Base-by-base conservation (phyloP, 2,888 invertebrate species). In the Lamellibrachia columna region DNA sequence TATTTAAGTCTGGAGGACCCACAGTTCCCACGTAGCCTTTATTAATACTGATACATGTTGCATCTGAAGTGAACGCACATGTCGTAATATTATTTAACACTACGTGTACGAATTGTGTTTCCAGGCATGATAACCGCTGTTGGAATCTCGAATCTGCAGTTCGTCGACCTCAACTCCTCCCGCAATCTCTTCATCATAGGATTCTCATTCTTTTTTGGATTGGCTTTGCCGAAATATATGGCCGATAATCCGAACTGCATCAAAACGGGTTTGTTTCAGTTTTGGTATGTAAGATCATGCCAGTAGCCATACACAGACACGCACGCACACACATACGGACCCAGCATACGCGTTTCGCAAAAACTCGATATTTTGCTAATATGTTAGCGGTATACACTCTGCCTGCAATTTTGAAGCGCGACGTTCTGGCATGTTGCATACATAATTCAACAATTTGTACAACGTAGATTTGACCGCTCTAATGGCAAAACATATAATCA, bases 171-270 rank as follows among this genome's bases (percentile, higher is more conserved):
- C 94, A 98, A 98, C 96, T 98, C 98, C 53, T 97, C 98, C 0
- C 97, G 99, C 92, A 99, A 99, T 97, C 97, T 99, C 91, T 98
- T 98, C 96, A 98, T 99, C 94, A 97, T 99, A 60, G 99, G 99
- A 40, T 97, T 98, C 95, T 98, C 98, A 3, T 97, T 98, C 93
- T 98, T 98, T 97, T 98, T 98, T 95, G 98, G 98, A 3, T 96
- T 98, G 97, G 97, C 96, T 92, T 94, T 97, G 75, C 96, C 96
- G 0, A 92, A 93, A 11, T 96, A 95, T 95, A 93, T 96, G 55
- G 92, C 55, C 7, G 52, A 53, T 11, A 93, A 93, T 53, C 75
- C 93, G 11, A 92, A 92, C 11, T 93, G 93, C 53, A 94, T 96
- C 8, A 92, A 95, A 53, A 95, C 95, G 92, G 96, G 96, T 96